phyloP scores from a whole-genome alignment of 2,797 vertebrate species.

The Enteromius unitaeniatus region DNA sequence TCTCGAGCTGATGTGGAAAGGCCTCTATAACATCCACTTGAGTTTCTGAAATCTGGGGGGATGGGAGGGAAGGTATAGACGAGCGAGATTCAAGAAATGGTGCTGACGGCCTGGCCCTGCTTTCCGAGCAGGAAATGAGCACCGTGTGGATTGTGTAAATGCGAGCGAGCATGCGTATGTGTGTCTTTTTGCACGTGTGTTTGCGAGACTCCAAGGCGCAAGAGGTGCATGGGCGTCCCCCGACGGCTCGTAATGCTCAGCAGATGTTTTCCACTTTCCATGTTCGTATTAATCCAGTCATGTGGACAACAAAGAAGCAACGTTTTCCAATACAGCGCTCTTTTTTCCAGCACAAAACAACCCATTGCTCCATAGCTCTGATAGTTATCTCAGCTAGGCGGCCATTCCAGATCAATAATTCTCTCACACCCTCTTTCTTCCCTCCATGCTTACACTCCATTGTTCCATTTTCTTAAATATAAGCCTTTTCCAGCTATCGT shows the following conservation, averaged over 20 bases:
- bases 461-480: conserved; percentile 24
- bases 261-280: conserved; percentile 68
- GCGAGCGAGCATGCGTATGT: conserved; percentile 20
- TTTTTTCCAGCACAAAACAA: conserved; percentile 21
- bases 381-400: conserved; percentile 35
- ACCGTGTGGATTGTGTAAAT: conserved; percentile 46
- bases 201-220: conserved; percentile 37
- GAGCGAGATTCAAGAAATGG: conserved; percentile 26
- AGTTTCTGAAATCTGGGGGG: conserved; percentile 42
- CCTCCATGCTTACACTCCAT: neutral
- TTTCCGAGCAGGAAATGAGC: conserved; percentile 58
- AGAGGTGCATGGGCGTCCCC: conserved; percentile 61
- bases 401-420: conserved; percentile 25
- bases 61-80: conserved; percentile 18
- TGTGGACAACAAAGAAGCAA: conserved; percentile 50
- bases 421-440: conserved; percentile 17
- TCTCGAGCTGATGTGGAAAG: neutral
- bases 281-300: conserved; percentile 60
- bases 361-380: conserved; percentile 12
- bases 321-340: conserved; percentile 46
- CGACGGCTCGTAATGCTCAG: conserved; percentile 60
- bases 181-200: conserved; percentile 37
- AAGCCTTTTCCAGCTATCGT: neutral
- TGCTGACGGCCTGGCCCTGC: conserved; percentile 48
- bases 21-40: neutral